Percentiles rank a stretch among this genome's conserved stretches.
phyloP scores from a whole-genome alignment of 2,113 vertebrate genomes.

The Canis aureus region DNA sequence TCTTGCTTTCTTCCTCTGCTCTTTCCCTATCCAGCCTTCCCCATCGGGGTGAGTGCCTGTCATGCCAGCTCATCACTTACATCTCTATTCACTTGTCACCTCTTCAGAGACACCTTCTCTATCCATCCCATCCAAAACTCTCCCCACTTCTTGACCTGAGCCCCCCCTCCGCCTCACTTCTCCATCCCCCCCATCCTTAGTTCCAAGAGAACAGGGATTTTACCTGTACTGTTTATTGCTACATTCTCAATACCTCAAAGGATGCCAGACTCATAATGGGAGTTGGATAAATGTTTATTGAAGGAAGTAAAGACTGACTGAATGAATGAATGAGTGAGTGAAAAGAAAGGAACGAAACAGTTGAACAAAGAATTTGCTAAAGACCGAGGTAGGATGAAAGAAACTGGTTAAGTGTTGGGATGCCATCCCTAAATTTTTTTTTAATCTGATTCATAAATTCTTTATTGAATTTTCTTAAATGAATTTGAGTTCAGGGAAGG shows the following conservation, averaged over 20 bases:
- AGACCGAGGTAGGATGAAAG: not conserved
- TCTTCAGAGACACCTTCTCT: not conserved
- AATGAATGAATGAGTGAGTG: not conserved
- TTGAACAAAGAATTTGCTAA: not conserved
- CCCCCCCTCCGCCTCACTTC: not conserved
- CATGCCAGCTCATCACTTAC: not conserved
- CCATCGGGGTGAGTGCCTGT: rapidly evolving
- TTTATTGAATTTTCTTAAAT: conserved; percentile 8
- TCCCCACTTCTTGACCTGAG: not conserved
- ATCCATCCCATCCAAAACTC: not conserved
- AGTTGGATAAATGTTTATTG: not conserved
- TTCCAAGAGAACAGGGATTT: not conserved
- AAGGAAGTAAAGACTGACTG: not conserved
- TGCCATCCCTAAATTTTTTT: not conserved
- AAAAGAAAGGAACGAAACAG: not conserved
- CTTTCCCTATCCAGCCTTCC: not conserved
- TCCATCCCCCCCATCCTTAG: not conserved
- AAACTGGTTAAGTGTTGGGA: not conserved
- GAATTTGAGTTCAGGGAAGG: not conserved
- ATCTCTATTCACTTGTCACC: not conserved
- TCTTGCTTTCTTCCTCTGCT: not conserved
- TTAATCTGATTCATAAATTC: not conserved
- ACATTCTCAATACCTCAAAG: not conserved
- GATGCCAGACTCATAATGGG: not conserved
- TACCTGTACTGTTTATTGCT: not conserved